Evolutionary conservation across 2,797 vertebrate genomes (phyloP).

Genomic region (Sitta carolinensis): DNA sequence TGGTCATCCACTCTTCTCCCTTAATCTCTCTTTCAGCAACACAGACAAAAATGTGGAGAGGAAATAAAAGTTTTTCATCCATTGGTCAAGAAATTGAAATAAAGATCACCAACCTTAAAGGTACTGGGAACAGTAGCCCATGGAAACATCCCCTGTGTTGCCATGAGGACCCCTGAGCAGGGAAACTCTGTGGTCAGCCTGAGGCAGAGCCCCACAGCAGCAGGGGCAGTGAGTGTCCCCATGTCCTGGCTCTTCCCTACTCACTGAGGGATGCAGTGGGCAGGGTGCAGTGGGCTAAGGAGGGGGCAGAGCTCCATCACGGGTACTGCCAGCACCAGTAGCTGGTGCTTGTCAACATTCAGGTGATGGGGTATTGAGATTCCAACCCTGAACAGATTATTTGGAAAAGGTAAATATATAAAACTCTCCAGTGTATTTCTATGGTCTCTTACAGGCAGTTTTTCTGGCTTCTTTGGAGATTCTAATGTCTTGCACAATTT

Average conservation of each 20-base stretch:
- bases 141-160: not conserved
- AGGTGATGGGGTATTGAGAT: not conserved
- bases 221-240: not conserved
- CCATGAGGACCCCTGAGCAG: not conserved
- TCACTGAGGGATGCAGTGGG: not conserved
- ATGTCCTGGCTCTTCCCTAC: rapidly evolving
- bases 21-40: not conserved
- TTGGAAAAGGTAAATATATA: not conserved
- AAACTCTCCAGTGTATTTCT: not conserved
- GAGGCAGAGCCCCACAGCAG: not conserved
- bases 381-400: not conserved
- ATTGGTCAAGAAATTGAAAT: not conserved
- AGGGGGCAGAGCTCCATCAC: not conserved
- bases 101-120: not conserved
- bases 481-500: not conserved
- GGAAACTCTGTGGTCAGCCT: not conserved
- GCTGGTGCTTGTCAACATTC: not conserved
- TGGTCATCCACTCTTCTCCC: not conserved
- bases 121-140: not conserved
- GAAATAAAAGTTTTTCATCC: not conserved
- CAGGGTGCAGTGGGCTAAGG: not conserved
- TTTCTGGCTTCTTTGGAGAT: not conserved
- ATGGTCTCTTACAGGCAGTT: not conserved
- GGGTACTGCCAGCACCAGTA: not conserved
- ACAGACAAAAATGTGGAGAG: not conserved